phyloP scores from a whole-genome alignment of 1,140 invertebrate genomes.

The Acyrthosiphon pisum region DNA sequence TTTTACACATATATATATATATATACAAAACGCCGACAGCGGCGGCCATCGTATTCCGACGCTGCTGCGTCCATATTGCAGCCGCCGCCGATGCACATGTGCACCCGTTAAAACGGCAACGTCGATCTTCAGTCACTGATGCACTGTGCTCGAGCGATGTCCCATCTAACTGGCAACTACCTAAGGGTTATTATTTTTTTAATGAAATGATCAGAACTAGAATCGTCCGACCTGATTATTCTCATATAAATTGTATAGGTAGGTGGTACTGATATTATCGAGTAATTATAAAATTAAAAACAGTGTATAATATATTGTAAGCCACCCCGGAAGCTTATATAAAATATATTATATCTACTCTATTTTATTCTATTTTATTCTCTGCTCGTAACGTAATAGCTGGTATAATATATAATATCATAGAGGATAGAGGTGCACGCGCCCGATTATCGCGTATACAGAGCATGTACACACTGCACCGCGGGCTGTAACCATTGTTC shows the following conservation, averaged over 20 bases:
- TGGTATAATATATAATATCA: not conserved
- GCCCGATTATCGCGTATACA: not conserved
- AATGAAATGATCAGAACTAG: not conserved
- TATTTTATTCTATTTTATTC: not conserved
- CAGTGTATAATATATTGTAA: too few species aligned
- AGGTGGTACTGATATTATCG: not conserved
- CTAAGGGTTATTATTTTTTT: not conserved
- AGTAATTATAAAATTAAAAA: not conserved
- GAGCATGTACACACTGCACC: not conserved
- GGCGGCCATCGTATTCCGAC: not conserved
- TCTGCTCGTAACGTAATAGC: not conserved
- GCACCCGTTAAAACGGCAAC: not conserved
- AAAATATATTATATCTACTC: not conserved
- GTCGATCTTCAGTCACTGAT: not conserved
- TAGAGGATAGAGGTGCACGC: not conserved
- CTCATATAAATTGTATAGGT: not conserved
- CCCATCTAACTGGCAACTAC: too few species aligned
- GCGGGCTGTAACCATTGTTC: not conserved
- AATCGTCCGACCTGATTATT: not conserved
- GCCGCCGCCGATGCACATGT: not conserved
- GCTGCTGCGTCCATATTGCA: conserved; percentile 5
- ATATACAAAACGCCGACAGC: not conserved
- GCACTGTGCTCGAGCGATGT: not conserved
- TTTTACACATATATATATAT: not conserved
- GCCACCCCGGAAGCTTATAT: not conserved